Base-by-base conservation (phyloP, 30 jellyfish, hydroid and myxozoan genomes). In the Aurelia aurita complex sp. Pacific region DNA sequence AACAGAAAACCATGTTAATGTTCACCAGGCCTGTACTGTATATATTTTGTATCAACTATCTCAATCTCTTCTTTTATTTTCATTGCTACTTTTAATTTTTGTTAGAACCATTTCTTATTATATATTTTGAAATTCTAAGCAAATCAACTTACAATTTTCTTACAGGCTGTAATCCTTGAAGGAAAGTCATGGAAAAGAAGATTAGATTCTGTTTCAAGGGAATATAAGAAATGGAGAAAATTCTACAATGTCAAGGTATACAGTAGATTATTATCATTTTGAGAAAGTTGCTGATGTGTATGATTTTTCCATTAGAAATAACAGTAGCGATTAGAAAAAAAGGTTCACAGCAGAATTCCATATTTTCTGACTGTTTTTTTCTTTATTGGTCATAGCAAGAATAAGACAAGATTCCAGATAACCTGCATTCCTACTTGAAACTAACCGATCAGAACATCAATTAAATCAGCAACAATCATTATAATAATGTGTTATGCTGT, bases 151-250 rank as follows among this genome's bases (percentile, higher is more conserved):
- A 0, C 14, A 46, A 6, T 67, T 35, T 55, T 73, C 50, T 50
- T 57, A 12, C 60, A 88, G 92, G 98, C 98, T 74, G 98, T 92
- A 9, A 87, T 92, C 23, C 84, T 92, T 69, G 98, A 92, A 17
- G 98, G 98, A 15, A 87, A 80, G 55, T 80, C 88, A 86, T 92
- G 98, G 98, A 92, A 83, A 66, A 80, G 85, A 64, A 70, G 98
- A 62, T 82, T 88, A 42, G 98, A 92, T 77, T 51, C 72, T 12
- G 98, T 92, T 0, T 86, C 97, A 52, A 69, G 91, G 38, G 94
- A 92, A 76, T 92, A 77, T 80, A 80, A 77, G 72, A 92, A 88
- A 60, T 92, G 98, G 98, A 74, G 98, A 77, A 82, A 82, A 36
- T 71, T 88, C 36, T 74, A 86, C 81, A 81, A 76, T 57, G 64